phyloP scores from a whole-genome alignment of 2,797 vertebrate species.

The Erethizon dorsatum region DNA sequence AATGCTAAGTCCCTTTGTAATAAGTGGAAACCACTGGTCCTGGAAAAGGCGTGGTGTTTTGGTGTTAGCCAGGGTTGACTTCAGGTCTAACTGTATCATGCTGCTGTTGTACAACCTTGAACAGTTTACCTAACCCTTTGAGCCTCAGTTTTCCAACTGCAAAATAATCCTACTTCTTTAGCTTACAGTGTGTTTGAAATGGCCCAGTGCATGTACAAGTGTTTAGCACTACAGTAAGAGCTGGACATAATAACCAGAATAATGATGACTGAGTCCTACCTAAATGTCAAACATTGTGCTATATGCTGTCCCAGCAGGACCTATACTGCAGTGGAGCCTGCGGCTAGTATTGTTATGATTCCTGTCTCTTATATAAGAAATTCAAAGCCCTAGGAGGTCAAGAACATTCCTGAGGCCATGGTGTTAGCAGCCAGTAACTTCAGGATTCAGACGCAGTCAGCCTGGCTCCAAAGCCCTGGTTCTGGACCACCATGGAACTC shows the following conservation, averaged over 20 bases:
- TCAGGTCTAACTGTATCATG: background rate
- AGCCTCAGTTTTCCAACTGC: background rate
- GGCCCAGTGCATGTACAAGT: background rate
- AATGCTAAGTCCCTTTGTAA: background rate
- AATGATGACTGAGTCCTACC: background rate
- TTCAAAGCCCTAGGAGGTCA: background rate
- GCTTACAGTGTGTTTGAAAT: background rate
- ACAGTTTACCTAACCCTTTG: background rate
- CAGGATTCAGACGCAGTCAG: background rate
- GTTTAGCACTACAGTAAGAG: background rate
- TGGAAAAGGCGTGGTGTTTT: background rate
- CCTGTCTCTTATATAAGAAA: background rate
- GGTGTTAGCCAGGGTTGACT: background rate
- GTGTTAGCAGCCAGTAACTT: background rate
- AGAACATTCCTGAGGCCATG: background rate
- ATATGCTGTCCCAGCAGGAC: rapidly evolving
- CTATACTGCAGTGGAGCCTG: background rate
- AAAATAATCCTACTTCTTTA: background rate
- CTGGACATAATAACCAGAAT: no score
- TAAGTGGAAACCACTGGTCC: background rate
- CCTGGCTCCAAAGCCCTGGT: background rate
- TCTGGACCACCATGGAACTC: background rate
- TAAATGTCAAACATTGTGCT: background rate
- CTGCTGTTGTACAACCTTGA: background rate
- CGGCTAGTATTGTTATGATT: background rate